Base-by-base conservation (phyloP, 1,140 invertebrate genomes). In the Ceratina australensis region DNA sequence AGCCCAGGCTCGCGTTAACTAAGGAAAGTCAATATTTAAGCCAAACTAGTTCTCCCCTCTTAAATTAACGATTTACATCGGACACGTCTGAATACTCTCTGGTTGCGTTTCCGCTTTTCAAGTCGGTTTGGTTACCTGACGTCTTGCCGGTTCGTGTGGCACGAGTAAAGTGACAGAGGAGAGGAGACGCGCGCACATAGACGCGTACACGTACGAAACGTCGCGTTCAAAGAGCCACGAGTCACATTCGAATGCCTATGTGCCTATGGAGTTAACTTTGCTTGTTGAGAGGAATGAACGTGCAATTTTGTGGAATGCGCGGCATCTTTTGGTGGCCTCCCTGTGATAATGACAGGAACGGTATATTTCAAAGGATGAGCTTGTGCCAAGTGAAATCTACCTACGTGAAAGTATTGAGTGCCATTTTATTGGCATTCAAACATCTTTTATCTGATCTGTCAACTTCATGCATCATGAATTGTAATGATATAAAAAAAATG, bases 51-150 rank as follows among this genome's bases (percentile, higher is more conserved):
- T 73, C 78, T 61, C 78, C 56, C 49, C 82, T 83, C 81, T 84
- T 84, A 84, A 84, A 84, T 84, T 84, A 84, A 84, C 78, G 83
- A 84, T 84, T 84, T 77, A 78, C 83, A 73, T 73, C 59, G 78
- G 73, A 67, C 78, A 80, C 83, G 81, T 79, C 80, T 75, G 76
- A 79, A 82, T 69, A 52, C 68, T 63, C 68, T 57, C 69, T 63
- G 61, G 66, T 74, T 72, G 42, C 65, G 54, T 28, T 63, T n/a
- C 65, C 49, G 66, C 66, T 79, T 79, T 61, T 80, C 81, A 69
- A 77, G 72, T 57, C 47, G 63, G 72, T 52, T 72, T 49, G 68
- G 59, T 64, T 65, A 61, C 56, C 69, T 15, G 57, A 52, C 61
- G 33, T 73, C 71, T 79, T 73, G 24, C 18, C 7, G 22, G 50